Evolutionary conservation across 2,888 invertebrate species (phyloP).

Genomic region (Neoascia interrupta): DNA sequence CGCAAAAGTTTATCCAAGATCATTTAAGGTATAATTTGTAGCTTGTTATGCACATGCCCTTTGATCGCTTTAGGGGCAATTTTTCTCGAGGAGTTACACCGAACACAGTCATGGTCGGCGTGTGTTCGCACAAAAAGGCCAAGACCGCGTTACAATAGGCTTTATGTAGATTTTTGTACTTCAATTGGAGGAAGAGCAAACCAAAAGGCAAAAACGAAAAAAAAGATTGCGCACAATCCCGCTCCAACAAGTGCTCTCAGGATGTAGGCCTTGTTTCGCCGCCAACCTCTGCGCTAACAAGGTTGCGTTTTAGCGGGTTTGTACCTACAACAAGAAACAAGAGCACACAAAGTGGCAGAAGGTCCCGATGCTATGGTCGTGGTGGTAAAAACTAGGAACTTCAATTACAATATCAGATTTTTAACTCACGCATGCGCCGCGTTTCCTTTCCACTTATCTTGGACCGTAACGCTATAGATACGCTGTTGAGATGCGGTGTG

Average conservation of each 20-base stretch:
- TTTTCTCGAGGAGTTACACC: slow-evolving; percentile 13
- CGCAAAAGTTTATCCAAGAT: slow-evolving; percentile 69
- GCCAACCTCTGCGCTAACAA: slow-evolving; percentile 65
- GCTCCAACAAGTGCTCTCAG: slow-evolving; percentile 37
- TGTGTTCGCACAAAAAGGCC: slow-evolving; percentile 6
- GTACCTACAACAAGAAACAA: slow-evolving; percentile 42
- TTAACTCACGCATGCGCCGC: slow-evolving; percentile 70
- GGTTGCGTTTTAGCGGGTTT: slow-evolving; percentile 64
- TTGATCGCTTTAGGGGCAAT: slow-evolving; percentile 69
- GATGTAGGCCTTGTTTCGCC: slow-evolving; percentile 63
- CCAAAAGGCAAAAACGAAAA: not conserved
- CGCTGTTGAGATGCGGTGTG: not conserved
- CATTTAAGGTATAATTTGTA: slow-evolving; percentile 72
- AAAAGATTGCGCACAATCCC: not conserved
- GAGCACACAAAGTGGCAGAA: slow-evolving; percentile 47
- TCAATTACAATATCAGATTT: slow-evolving; percentile 72
- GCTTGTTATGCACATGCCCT: slow-evolving; percentile 72
- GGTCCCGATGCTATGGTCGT: slow-evolving; percentile 5
- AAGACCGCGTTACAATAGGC: slow-evolving; percentile 50
- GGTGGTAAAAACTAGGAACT: slow-evolving; percentile 59
- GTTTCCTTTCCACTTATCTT: slow-evolving; percentile 59
- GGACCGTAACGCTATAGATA: slow-evolving; percentile 23
- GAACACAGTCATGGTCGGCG: slow-evolving; percentile 37
- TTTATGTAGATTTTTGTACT: slow-evolving; percentile 67
- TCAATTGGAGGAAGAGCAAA: slow-evolving; percentile 38